These are phyloP conservation scores for Lasioglossum lativentre DNA, from an alignment of 2,888 invertebrate genomes.

Conservation along the genomic window DNA sequence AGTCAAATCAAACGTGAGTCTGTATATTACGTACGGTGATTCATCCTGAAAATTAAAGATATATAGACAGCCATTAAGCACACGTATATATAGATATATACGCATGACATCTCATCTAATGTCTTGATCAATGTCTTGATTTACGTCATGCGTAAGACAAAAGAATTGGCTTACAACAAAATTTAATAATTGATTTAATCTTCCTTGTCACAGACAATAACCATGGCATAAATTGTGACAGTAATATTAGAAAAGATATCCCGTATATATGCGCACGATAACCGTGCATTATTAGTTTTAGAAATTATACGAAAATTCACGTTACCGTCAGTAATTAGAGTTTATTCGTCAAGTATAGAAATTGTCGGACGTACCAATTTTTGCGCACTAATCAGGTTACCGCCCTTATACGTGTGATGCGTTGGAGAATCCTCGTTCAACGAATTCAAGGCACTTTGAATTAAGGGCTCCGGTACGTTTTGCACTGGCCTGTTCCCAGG, in stretches of 20 bases:
- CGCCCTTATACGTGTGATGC: conserved; percentile 75
- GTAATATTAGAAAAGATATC: background rate
- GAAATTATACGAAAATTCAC: background rate
- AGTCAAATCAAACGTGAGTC: conserved; percentile 78
- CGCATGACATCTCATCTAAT: background rate
- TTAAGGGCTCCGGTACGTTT: conserved; percentile 70
- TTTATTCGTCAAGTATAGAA: background rate
- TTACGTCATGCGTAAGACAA: background rate
- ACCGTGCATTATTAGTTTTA: background rate
- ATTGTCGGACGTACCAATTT: conserved; percentile 74
- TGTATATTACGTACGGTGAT: conserved; percentile 74
- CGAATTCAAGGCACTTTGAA: conserved; percentile 76
- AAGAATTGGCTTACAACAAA: background rate
- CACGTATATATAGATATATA: background rate
- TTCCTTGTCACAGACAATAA: background rate
- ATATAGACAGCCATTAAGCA: background rate
- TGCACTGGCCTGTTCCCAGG: conserved; percentile 69
- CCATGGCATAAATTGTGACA: background rate
- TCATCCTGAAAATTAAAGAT: conserved; percentile 71
- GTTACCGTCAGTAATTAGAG: background rate
- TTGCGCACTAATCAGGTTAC: conserved; percentile 78
- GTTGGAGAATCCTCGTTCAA: conserved; percentile 77
- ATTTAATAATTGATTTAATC: background rate
- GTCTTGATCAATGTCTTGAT: background rate
- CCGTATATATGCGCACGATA: background rate